Evolutionary conservation across 2,888 invertebrate genomes (phyloP).

Genomic region (Chrysolina haemoptera): DNA sequence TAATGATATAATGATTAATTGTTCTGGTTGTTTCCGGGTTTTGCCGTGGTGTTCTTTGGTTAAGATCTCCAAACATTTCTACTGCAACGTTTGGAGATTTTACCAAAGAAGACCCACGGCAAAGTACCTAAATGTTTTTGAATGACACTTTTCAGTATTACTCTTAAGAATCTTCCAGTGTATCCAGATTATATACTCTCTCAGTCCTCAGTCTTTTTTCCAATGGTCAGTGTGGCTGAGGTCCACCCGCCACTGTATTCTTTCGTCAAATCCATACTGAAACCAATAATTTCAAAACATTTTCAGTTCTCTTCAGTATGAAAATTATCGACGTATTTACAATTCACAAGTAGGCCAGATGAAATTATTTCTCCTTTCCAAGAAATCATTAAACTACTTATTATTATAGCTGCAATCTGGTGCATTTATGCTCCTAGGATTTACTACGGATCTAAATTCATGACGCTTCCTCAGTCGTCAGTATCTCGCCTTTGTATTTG

Average conservation of each 20-base stretch:
- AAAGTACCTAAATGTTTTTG: too few relatives aligned
- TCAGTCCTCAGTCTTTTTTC: too few relatives aligned
- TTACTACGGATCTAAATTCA: slow-evolving; percentile 3
- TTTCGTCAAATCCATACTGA: not conserved
- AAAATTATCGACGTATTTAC: not conserved
- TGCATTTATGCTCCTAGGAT: slow-evolving; percentile 5
- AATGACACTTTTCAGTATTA: too few relatives aligned
- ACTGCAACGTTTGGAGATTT: too few relatives aligned
- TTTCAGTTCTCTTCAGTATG: not conserved
- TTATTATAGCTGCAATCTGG: slow-evolving; percentile 14
- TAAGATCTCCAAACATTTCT: too few relatives aligned
- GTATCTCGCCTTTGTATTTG: slow-evolving; percentile 11
- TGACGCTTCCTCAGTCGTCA: slow-evolving; percentile 5
- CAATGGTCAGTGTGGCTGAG: too few relatives aligned
- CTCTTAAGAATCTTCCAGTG: too few relatives aligned
- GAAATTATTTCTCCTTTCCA: not conserved
- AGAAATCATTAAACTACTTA: slow-evolving; percentile 12
- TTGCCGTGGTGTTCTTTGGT: too few relatives aligned
- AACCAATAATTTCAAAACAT: not conserved
- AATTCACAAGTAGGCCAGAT: not conserved
- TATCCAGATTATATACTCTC: too few relatives aligned
- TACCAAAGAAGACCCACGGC: too few relatives aligned
- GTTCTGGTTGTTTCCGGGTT: too few relatives aligned
- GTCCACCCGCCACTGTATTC: not conserved
- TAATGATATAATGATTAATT: too few relatives aligned